These are phyloP conservation scores for Amphipoea lucens DNA, from an alignment of 2,888 invertebrate species.

Conservation along the genomic window DNA sequence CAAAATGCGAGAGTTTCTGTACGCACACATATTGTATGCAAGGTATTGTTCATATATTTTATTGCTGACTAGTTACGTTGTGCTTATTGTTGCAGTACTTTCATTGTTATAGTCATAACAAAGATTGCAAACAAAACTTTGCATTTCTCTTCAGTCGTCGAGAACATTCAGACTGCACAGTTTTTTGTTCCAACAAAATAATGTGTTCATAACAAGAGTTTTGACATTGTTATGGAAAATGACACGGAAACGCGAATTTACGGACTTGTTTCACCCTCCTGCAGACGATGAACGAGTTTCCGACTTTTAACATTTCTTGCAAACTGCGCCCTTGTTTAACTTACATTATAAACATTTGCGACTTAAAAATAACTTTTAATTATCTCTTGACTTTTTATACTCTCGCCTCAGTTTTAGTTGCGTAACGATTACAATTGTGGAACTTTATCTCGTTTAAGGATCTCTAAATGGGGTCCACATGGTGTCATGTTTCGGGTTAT, in stretches of 20 bases:
- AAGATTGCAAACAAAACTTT: slow-evolving; percentile 45
- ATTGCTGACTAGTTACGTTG: slow-evolving; percentile 4
- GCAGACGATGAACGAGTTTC: slow-evolving; percentile 79
- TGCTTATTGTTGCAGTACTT: slow-evolving; percentile 24
- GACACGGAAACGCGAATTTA: slow-evolving; percentile 82
- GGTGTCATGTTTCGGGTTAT: slow-evolving; percentile 59
- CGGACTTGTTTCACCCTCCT: slow-evolving; percentile 74
- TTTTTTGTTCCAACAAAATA: slow-evolving; percentile 73
- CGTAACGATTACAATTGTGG: slow-evolving; percentile 25
- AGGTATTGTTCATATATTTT: slow-evolving; percentile 22
- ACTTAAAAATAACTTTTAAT: slow-evolving; percentile 72
- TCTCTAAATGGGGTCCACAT: slow-evolving; percentile 55
- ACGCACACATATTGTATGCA: slow-evolving; percentile 1
- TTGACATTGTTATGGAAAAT: slow-evolving; percentile 81
- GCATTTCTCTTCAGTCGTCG: slow-evolving; percentile 44
- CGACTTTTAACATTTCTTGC: slow-evolving; percentile 80
- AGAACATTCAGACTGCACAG: slow-evolving; percentile 58
- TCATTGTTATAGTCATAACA: slow-evolving; percentile 41
- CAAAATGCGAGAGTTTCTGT: background rate
- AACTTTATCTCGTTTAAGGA: slow-evolving; percentile 38
- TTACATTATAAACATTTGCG: slow-evolving; percentile 80
- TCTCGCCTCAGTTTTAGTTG: slow-evolving; percentile 23
- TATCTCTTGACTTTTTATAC: slow-evolving; percentile 59
- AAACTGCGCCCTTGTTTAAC: slow-evolving; percentile 77
- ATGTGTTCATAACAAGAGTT: slow-evolving; percentile 78